Evolutionary conservation across 1,140 invertebrate species (phyloP).

Genomic region (Zophobas morio): DNA sequence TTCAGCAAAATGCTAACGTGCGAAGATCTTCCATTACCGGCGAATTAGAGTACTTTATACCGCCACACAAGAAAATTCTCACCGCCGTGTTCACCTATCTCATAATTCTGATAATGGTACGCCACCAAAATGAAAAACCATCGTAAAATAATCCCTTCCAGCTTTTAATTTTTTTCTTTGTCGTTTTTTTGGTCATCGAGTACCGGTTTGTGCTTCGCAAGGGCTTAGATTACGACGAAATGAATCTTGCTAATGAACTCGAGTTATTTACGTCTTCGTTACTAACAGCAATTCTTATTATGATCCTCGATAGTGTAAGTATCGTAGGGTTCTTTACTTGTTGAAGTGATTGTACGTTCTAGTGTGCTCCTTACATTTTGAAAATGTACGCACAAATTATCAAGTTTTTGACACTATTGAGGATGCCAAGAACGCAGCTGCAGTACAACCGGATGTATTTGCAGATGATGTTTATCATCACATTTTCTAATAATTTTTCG

Average conservation of each 20-base stretch:
- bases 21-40: constrained; percentile 43
- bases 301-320: constrained; percentile 28
- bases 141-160: not conserved
- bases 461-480: constrained; percentile 70
- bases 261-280: constrained; percentile 43
- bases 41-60: constrained; percentile 45
- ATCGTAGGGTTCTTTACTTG: not conserved
- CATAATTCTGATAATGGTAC: constrained; percentile 42
- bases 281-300: constrained; percentile 44
- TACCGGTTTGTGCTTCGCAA: constrained; percentile 5
- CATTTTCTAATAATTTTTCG: constrained; percentile 97
- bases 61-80: constrained; percentile 19
- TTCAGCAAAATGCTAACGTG: constrained; percentile 19
- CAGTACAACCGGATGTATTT: constrained; percentile 95
- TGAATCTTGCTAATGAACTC: not conserved
- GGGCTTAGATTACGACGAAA: constrained; percentile 1
- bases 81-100: constrained; percentile 17
- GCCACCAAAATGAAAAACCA: too few species aligned
- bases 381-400: constrained; percentile 2
- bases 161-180: constrained; percentile 26
- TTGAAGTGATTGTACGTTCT: not conserved
- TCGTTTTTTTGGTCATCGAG: constrained; percentile 29
- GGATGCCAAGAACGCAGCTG: constrained; percentile 80
- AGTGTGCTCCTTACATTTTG: constrained; percentile 5
- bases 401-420: not conserved